Evolutionary conservation across 2,888 invertebrate species (phyloP), one percentile per base, ranked within the genome.

Genomic region (Elmis aenea): DNA sequence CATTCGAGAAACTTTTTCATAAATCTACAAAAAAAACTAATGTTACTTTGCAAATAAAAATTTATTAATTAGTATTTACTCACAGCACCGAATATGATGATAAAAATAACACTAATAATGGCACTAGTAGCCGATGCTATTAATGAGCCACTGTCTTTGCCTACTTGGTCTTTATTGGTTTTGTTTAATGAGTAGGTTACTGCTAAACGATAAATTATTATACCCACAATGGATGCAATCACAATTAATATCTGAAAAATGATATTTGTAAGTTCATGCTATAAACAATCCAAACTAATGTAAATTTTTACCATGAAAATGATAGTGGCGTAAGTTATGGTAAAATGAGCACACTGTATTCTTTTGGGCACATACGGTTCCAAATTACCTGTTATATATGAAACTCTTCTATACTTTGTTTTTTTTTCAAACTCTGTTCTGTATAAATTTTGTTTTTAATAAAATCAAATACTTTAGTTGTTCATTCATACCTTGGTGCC

Each of bases 21-120:
- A 66, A 11, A 57, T 28, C 66, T 66, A 39, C 30, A 57, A 39
- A 18, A 18, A 18, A 18, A 18, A 18, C n/a, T n/a, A n/a, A n/a
- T n/a, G n/a, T n/a, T 18, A 18, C 8, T 18, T 18, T 6, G 8
- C 8, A 6, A 6, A 5, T 18, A 18, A 27, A 36, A 21, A 34
- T 26, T 13, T 15, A 46, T 42, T 26, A 40, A 47, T 42, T 21
- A 13, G 22, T 13, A 12, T 6, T 8, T 24, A 21, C 37, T 38
- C 51, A 63, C 62, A 27, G 45, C 44, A 40, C 46, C 42, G 32
- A 55, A 56, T 3, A 52, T 2, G 33, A 51, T 52, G 28, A 63
- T 61, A 25, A 54, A 50, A 4, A 54, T 20, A 2, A 57, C 53
- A 28, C 51, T 53, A 3, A 59, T 14, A 10, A 53, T 5, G 1